Base-by-base conservation (phyloP, 2,888 invertebrate species). In the Brachyptera risi region DNA sequence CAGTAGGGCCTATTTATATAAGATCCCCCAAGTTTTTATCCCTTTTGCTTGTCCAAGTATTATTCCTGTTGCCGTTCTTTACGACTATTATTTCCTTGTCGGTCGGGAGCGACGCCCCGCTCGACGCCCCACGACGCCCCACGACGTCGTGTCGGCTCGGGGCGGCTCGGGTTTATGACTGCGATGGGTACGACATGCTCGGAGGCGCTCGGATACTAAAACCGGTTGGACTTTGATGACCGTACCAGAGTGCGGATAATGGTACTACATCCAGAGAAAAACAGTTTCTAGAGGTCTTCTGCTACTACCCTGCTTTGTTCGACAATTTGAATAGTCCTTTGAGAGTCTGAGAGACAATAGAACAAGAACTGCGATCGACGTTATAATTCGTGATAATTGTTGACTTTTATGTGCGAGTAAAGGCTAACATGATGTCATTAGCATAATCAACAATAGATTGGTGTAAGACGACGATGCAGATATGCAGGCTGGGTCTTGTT, bases 1-100 rank as follows among this genome's bases (percentile, higher is more conserved):
- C 31, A 31, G 54, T 54, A n/a, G n/a, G n/a, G n/a, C n/a, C n/a
- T n/a, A 54, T 54, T 35, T 23, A 54, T 35, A 54, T 47, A 47
- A 47, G 23, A 47, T 47, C 42, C 47, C 47, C 47, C 19, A 47
- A 21, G 35, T 54, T 35, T 50, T 54, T 54, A 54, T 35, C 54
- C 35, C 31, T 54, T 54, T 54, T 54, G 54, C 54, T 54, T 54
- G 54, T 54, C 54, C 54, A 21, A 54, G 54, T 54, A 35, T 54
- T 54, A 35, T 54, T 54, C 54, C 37, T 54, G 54, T 31, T 37
- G 35, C 17, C 31, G 21, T 54, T 54, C 35, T 54, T 54, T 54
- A 54, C 37, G 54, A 54, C 37, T 47, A 35, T 37, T 54, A 54
- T 54, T 54, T 54, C 35, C 54, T 54, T 35, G 54, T 54, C 54